Evolutionary conservation across 1,140 invertebrate genomes (phyloP).

Genomic region (Leptopilina boulardi): DNA sequence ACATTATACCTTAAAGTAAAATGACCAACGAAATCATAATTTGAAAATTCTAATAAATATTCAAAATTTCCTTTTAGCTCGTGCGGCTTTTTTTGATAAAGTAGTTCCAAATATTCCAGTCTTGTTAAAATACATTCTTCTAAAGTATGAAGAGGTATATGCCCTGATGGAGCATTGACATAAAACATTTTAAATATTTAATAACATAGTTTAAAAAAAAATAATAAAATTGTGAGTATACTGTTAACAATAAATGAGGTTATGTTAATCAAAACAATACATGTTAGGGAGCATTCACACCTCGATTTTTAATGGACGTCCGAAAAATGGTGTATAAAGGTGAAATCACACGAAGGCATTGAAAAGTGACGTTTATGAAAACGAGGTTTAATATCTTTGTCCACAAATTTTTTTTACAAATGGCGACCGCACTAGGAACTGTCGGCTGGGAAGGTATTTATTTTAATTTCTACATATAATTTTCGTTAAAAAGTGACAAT

Average conservation of each 20-base stretch:
- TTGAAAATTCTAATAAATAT: slow-evolving; percentile 78
- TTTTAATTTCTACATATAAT: slow-evolving; percentile 11
- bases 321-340: too few species aligned
- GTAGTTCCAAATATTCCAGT: slow-evolving; percentile 66
- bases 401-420: slow-evolving; percentile 40
- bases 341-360: too few species aligned
- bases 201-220: not conserved
- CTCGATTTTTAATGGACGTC: too few species aligned
- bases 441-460: slow-evolving; percentile 59
- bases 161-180: slow-evolving; percentile 63
- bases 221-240: not conserved
- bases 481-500: not conserved
- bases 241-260: not conserved
- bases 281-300: too few species aligned
- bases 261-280: not conserved
- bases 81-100: slow-evolving; percentile 54
- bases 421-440: slow-evolving; percentile 51
- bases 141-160: slow-evolving; percentile 63
- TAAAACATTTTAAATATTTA: slow-evolving; percentile 67
- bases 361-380: not conserved
- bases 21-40: slow-evolving; percentile 78
- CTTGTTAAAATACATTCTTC: slow-evolving; percentile 68
- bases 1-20: slow-evolving; percentile 79
- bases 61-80: slow-evolving; percentile 72
- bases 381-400: not conserved